These are phyloP conservation scores for Tangachromis dhanisi DNA, from an alignment of 2,113 vertebrate species.

Conservation along the genomic window DNA sequence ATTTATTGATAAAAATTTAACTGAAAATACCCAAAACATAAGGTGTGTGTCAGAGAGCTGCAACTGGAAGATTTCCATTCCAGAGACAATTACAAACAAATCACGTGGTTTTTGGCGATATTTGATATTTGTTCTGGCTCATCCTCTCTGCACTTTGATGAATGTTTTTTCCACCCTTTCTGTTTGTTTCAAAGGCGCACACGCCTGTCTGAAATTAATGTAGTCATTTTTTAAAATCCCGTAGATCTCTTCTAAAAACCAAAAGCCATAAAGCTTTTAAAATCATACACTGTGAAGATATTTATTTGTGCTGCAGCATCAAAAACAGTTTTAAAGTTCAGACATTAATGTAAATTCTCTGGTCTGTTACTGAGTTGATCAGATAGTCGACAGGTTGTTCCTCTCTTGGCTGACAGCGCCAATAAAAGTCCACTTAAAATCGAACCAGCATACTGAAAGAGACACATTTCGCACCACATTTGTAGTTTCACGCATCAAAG, in stretches of 20 bases:
- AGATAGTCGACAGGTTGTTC: background rate
- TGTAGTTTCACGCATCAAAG: slow-evolving; percentile 33
- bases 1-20: background rate
- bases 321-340: background rate
- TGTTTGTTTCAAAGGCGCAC: background rate
- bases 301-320: background rate
- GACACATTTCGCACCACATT: slow-evolving; percentile 31
- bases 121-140: background rate
- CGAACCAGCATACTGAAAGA: background rate
- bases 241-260: background rate
- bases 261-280: background rate
- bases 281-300: background rate
- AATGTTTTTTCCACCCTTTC: background rate
- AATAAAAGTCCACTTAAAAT: slow-evolving; percentile 2
- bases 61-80: background rate
- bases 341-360: background rate
- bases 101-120: background rate
- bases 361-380: background rate
- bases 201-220: background rate
- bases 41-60: background rate
- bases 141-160: background rate
- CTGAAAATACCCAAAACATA: background rate
- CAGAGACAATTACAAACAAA: background rate
- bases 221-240: fast-evolving
- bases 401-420: background rate